Conservation (phyloP, 2,113 vertebrate species). For the Triplophysa dalaica region DNA sequence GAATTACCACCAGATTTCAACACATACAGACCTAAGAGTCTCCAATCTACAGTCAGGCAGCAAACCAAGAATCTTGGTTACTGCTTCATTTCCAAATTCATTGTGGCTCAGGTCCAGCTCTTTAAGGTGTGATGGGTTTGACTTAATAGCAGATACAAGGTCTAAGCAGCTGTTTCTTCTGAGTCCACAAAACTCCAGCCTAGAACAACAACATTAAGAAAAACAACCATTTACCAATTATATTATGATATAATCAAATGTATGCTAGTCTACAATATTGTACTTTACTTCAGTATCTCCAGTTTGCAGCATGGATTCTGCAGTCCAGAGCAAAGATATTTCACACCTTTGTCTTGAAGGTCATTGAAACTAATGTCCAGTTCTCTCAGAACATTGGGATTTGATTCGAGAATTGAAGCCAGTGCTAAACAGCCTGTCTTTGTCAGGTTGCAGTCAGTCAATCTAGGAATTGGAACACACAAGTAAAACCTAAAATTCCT, state of each 20-base stretch:
- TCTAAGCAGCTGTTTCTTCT: constrained; percentile 1
- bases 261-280: not conserved
- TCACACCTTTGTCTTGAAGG: constrained; percentile 37
- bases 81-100: constrained; percentile 24
- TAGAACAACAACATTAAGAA: not conserved
- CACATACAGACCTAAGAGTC: constrained; percentile 32
- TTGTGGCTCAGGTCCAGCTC: constrained; percentile 45
- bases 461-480: constrained; percentile 20
- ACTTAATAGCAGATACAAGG: constrained; percentile 23
- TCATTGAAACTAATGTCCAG: constrained; percentile 35
- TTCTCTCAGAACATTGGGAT: constrained; percentile 25
- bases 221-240: not conserved
- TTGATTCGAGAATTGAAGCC: constrained; percentile 12
- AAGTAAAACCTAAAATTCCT: not conserved
- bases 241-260: not conserved
- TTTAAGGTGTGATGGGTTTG: constrained; percentile 36
- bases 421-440: constrained; percentile 2
- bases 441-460: constrained; percentile 41
- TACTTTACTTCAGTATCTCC: constrained; percentile 40
- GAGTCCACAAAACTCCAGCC: constrained; percentile 33
- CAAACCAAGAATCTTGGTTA: constrained; percentile 1
- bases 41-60: constrained; percentile 15
- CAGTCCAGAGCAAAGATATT: constrained; percentile 21
- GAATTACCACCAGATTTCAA: not conserved
- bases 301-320: constrained; percentile 25